Conservation (phyloP, 1,140 invertebrate species). For the Eriocheir sinensis region DNA sequence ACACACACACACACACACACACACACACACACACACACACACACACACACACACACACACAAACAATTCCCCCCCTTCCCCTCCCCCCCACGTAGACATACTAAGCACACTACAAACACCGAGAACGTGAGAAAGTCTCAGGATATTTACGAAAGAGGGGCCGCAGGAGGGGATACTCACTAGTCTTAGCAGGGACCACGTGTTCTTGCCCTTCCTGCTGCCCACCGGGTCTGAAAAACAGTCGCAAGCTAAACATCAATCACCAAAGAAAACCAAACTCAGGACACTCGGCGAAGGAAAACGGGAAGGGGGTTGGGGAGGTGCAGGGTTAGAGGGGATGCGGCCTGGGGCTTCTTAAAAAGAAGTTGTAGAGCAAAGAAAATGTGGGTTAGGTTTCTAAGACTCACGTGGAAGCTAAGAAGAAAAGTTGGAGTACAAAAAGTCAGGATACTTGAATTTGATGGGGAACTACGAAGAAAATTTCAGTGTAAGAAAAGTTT, state of each 20-base stretch:
- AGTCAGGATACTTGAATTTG: no score
- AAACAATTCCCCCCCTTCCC: no score
- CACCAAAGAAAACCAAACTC: slow-evolving; percentile 41
- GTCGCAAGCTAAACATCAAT: slow-evolving; percentile 78
- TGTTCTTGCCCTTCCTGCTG: slow-evolving; percentile 83
- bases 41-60: slow-evolving; percentile 64
- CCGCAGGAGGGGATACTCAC: slow-evolving; percentile 64
- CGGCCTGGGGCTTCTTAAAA: no score
- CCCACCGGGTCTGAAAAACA: slow-evolving; percentile 80
- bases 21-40: slow-evolving; percentile 79
- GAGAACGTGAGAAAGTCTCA: not conserved
- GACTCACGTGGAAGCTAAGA: no score
- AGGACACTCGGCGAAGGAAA: not conserved
- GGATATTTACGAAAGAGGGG: not conserved
- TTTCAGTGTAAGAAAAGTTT: no score
- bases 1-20: slow-evolving; percentile 49
- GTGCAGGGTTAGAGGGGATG: no score
- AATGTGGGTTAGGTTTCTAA: no score
- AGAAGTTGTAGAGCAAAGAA: no score
- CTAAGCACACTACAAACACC: not conserved
- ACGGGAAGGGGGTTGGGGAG: no score
- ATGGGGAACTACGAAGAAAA: no score
- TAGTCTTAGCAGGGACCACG: slow-evolving; percentile 83
- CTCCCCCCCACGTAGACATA: not conserved
- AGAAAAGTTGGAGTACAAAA: no score